A percentile compares a stretch with the other conserved stretches of the same genome.
These are phyloP conservation scores for Gorsachius magnificus DNA, from an alignment of 2,797 vertebrate species.

Conservation along the genomic window DNA sequence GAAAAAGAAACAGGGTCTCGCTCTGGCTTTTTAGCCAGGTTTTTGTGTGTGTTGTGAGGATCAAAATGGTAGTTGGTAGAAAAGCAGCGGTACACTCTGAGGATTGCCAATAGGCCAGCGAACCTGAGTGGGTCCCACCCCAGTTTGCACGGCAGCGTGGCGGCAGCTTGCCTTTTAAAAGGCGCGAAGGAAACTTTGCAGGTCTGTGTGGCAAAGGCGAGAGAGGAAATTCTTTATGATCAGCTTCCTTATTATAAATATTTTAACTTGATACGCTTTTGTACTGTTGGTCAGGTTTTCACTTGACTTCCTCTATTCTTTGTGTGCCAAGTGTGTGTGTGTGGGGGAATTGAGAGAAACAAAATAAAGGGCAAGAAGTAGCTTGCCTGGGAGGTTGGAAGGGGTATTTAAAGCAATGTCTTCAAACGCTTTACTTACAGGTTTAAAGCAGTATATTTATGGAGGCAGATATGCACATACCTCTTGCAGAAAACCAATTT, in stretches of 20 bases:
- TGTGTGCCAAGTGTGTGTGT: not conserved
- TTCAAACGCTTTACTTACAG: not conserved
- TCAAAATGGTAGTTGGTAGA: not conserved
- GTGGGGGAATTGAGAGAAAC: not conserved
- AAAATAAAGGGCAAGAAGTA: not conserved
- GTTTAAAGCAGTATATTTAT: not conserved
- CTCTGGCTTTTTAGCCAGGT: not conserved
- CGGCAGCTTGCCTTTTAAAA: not conserved
- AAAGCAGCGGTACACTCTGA: not conserved
- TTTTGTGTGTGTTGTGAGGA: too few relatives aligned
- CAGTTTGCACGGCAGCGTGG: not conserved
- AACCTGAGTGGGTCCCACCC: not conserved
- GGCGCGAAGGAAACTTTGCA: not conserved
- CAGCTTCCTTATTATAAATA: not conserved
- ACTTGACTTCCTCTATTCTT: not conserved
- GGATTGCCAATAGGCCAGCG: not conserved
- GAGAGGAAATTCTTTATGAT: not conserved
- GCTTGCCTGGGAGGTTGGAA: not conserved
- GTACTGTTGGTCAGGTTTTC: not conserved
- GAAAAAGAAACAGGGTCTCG: not conserved
- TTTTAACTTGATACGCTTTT: not conserved
- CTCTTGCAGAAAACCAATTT: not conserved
- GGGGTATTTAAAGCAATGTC: not conserved
- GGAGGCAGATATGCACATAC: not conserved
- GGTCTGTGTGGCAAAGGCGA: not conserved